Base-by-base conservation (phyloP, 2,113 vertebrate genomes). In the Siphamia tubifer region DNA sequence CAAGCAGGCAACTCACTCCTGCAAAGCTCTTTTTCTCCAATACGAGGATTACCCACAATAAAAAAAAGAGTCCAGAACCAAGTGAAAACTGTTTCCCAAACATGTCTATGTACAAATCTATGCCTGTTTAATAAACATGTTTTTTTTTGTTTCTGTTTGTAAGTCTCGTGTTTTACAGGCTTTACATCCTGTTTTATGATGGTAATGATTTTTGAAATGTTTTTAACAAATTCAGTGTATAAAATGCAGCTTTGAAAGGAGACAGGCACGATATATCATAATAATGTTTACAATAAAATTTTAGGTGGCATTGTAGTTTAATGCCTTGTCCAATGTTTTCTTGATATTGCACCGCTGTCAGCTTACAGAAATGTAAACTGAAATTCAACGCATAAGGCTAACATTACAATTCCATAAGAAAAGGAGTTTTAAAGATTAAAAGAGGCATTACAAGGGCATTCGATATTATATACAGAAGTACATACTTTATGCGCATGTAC, bases 1-100 rank as follows among this genome's bases (percentile, higher is more conserved):
- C 68, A 47, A 65, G 77, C 73, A 42, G 68, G 53, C 61, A 69
- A 82, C 72, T 87, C 53, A 57, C 56, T 81, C 27, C 67, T 61
- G 69, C 67, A 83, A 83, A 87, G 84, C 83, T 79, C 51, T 69
- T 61, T 66, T 43, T 38, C 51, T 61, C 44, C 35, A 16, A 58
- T 68, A 58, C 15, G 60, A 58, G 78, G 82, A 84, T 87, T 87
- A 79, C 56, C 57, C 25, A 38, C 16, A 42, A 35, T 61, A 64
- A 24, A 78, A 54, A 51, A 69, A 67, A 24, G 19, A 65, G 51
- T 61, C 51, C 34, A 11, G 13, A 60, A 77, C 31, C 20, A 38
- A 74, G 60, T 51, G 34, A 36, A 82, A 77, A 55, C 17, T 35
- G 49, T 56, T 74, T 30, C 61, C 57, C 30, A 42, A 61, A 74